Base-by-base conservation (phyloP, 2,888 invertebrate genomes). In the Adelognathus sp. region DNA sequence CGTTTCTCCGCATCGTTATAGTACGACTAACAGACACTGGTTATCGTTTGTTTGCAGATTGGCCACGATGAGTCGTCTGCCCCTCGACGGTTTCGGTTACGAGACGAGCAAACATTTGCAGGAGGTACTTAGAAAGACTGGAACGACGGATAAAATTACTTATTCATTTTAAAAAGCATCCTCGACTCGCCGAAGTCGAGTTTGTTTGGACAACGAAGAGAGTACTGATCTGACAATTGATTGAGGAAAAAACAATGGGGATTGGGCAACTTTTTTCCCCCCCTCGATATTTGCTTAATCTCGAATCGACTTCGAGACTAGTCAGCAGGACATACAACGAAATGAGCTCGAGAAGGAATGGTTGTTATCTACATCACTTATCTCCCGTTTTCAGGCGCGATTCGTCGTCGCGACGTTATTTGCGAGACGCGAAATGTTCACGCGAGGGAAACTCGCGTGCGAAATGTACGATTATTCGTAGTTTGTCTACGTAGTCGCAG, bases 41-140 rank as follows among this genome's bases (percentile, higher is more conserved):
- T 64, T 60, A 31, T 60, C 24, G 63, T 54, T 41, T 61, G 71
- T 79, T 91, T 90, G 4, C 83, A 95, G 95, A 86, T 92, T 95
- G 80, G 93, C 93, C 24, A 91, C 92, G 54, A 95, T 95, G 93
- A 92, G 93, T 85, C 92, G 95, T 56, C 83, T 87, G 81, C 92
- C 93, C 5, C 91, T 95, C 61, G 94, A 95, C 82, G 89, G 87
- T n/a, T 95, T 94, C 90, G 95, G 95, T 9, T 88, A 94, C 46
- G 92, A 93, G 70, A 92, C 94, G 1, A 93, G 92, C 41, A 92
- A 92, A 85, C 91, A 92, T 74, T 88, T 94, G 46, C 88, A 89
- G 44, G 90, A 92, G 71, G 91, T 92, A 56, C 86, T 93, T 27
- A 86, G 85, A 80, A 87, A 89, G 81, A 93, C 93, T 1, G 92